Evolutionary conservation across 2,113 vertebrate genomes (phyloP), one percentile per base, ranked within the genome.

Genomic region (Equus przewalskii): DNA sequence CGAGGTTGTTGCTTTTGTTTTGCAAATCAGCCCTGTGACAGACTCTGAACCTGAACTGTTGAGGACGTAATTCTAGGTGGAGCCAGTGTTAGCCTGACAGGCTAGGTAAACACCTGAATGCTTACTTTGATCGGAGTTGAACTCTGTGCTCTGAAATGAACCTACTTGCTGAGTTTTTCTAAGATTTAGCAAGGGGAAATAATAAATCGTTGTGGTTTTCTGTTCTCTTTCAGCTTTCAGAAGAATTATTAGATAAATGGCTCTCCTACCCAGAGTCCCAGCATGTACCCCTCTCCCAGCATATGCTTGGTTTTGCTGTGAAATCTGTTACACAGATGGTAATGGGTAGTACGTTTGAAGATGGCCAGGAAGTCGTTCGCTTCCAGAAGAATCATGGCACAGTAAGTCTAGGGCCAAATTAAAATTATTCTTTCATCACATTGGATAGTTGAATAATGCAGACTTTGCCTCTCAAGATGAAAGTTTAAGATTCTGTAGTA

Each of bases 341-440:
- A 60, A 99, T 99, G 99, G 99, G 99, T 26, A 99, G 98, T 97
- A 98, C 98, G 72, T 99, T 99, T 98, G 98, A 98, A 51, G 99
- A 99, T 54, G 99, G 99, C 80, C 97, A 98, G 0, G 99, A 99
- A 98, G 99, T 99, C 89, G 99, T 99, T 94, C 98, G 89, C 82
- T 99, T 99, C 98, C 99, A 99, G 97, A 99, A 99, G 98, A 99
- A 99, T 98, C 99, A 99, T 14, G 99, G 99, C 92, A 99, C 98
- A 89, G 99, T 99, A 98, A 99, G 99, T 98, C 87, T 60, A 65
- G 28, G 0, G 0, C 54, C 58, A 80, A 94, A 26, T 85, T 80
- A 79, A 84, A 80, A 69, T 72, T 83, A 30, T 58, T 72, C 18
- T 97, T 69, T 96, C 6, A 58, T 93, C 56, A 91, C 0, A 72